These are phyloP conservation scores for Notodonta ziczac DNA, from an alignment of 2,888 invertebrate species.

Conservation along the genomic window DNA sequence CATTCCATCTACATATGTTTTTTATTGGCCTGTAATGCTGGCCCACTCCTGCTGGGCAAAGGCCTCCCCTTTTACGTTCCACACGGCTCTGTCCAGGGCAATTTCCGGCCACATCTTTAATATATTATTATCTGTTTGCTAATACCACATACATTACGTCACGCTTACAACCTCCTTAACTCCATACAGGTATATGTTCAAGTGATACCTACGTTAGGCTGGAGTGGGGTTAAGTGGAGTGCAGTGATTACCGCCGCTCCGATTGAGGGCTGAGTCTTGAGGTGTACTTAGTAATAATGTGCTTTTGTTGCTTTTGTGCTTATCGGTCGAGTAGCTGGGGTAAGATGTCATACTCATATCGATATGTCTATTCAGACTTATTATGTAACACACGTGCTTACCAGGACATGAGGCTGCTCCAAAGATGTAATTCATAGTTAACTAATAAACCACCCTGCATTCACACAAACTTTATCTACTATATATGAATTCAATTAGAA, in stretches of 20 bases:
- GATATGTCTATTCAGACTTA: not conserved
- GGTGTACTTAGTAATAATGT: conserved; percentile 8
- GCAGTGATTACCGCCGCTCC: conserved; percentile 4
- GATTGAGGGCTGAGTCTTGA: conserved; percentile 1
- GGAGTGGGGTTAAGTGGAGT: conserved; percentile 6
- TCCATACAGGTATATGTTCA: not conserved
- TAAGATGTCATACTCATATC: not conserved
- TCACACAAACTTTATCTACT: too few relatives aligned
- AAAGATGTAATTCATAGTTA: too few relatives aligned
- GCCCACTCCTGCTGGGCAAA: too few relatives aligned
- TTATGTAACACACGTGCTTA: not conserved
- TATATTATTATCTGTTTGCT: not conserved
- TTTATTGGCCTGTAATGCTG: too few relatives aligned
- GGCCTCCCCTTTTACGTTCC: too few relatives aligned
- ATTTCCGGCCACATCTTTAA: too few relatives aligned
- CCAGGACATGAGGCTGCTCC: too few relatives aligned
- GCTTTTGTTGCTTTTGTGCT: conserved; percentile 7
- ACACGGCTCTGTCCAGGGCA: too few relatives aligned
- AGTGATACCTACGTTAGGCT: conserved; percentile 1
- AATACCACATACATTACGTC: not conserved
- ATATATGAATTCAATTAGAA: too few relatives aligned
- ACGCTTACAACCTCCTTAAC: not conserved
- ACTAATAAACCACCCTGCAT: too few relatives aligned
- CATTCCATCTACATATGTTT: too few relatives aligned
- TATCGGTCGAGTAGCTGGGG: not conserved